Base-by-base conservation (phyloP, 1,140 invertebrate genomes). In the Phymorhynchus buccinoides region DNA sequence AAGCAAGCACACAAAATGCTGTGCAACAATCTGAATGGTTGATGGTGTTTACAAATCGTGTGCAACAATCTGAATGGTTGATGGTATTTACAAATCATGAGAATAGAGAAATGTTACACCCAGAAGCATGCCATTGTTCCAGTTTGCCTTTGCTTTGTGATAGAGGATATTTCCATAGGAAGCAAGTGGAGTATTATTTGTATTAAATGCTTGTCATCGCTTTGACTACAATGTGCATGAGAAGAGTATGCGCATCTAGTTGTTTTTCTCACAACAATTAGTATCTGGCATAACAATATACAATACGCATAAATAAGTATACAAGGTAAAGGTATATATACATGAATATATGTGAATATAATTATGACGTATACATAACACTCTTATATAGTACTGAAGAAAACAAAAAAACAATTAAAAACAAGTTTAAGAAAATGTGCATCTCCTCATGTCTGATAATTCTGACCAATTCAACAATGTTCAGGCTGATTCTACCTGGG, bases 261-360 rank as follows among this genome's bases (percentile, higher is more conserved):
- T 62, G 22, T 62, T n/a, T n/a, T 66, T 41, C 41, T 75, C 73
- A 75, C 73, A 75, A 75, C 73, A 75, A 75, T 75, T 75, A 75
- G 73, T 75, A 75, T 75, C 37, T 75, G 73, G 73, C 73, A 75
- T 75, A 75, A 41, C 22, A 41, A 41, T 75, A 75, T 75, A 75
- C 37, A 41, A 75, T 75, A 75, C 37, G 27, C 27, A 66, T 27
- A 66, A n/a, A 62, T 27, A 62, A 62, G 56, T 62, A 62, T 62
- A 62, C 56, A 62, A n/a, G 1, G n/a, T 62, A 27, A 27, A 62
- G 12, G n/a, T 62, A 27, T 62, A 62, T 62, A 62, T 62, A n/a
- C n/a, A 22, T 27, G 22, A 14, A 27, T 62, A 62, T 62, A 62
- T 22, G n/a, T 62, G 22, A 27, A 22, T 27, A 62, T 62, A 62